A percentile compares a stretch with the other conserved stretches of the same genome.
Conservation (phyloP, 2,888 invertebrate species). For the Ctena decussata region DNA sequence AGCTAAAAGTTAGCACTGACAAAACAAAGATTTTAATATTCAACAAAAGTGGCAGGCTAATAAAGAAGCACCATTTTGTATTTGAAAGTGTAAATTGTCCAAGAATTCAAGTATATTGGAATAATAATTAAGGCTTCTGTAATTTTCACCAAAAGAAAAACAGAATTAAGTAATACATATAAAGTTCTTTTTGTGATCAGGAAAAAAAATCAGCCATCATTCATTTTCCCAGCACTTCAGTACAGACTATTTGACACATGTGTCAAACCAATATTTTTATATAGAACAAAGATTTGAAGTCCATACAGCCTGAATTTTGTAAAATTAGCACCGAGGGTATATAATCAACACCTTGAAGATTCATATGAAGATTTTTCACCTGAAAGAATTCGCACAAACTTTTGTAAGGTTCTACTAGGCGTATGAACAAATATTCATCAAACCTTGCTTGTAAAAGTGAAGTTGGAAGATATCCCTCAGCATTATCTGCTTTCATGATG, state of each 20-base stretch:
- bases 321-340: too few species aligned
- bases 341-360: background rate
- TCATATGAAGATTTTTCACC: background rate
- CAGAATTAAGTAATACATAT: background rate
- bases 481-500: background rate
- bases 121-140: too few species aligned
- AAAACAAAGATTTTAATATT: background rate
- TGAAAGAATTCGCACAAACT: background rate
- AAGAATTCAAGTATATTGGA: background rate
- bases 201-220: background rate
- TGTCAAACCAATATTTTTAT: background rate
- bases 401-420: background rate
- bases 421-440: background rate
- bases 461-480: background rate
- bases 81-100: background rate
- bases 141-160: background rate
- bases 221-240: background rate
- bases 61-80: background rate
- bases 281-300: background rate
- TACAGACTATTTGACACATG: background rate
- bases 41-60: background rate
- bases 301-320: background rate
- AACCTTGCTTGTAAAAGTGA: background rate
- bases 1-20: background rate
- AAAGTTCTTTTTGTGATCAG: background rate